Evolutionary conservation across 2,113 vertebrate species (phyloP), one percentile per base, ranked within the genome.

Genomic region (Corydoras sp.): DNA sequence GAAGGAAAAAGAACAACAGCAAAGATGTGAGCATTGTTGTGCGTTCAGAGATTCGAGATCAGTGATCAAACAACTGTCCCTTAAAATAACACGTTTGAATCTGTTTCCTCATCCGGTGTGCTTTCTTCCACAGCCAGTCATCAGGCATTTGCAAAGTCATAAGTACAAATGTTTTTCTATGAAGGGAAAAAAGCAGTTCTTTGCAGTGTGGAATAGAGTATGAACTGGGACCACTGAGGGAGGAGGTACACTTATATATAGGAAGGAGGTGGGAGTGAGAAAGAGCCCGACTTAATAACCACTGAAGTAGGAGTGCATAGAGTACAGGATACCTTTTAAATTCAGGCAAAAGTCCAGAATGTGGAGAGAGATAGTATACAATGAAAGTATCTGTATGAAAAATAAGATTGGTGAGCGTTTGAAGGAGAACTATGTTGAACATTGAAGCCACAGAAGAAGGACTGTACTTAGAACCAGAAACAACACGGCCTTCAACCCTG

Each of bases 1-100:
- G 92, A 83, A 92, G 90, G 89, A 87, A 93, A 84, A 93, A 81
- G 77, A 94, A 85, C 81, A 87, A 78, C 83, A 89, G 86, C 10
- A 88, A 74, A 68, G 79, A 81, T 32, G 85, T 81, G 80, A 89
- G 81, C 88, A 91, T 88, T 84, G 82, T 86, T 10, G 2, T 29
- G 51, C 4, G 31, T 60, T 81, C 77, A 83, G 78, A 43, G 35
- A 43, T 4, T 2, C 35, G 2, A 43, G 35, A 43, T 4, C 35
- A 43, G 35, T 5, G 7, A 43, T 43, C 35, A 8, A 63, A 50
- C 51, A 62, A 76, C 62, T 85, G 88, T 56, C 65, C 86, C 85
- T 64, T 79, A 79, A 79, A 85, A 81, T 15, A 7, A 1, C 6
- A 54, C 13, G 12, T 32, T 1, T 7, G 24, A 53, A 53, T 32